These are phyloP conservation scores for Cerastis leucographa DNA, from an alignment of 2,888 invertebrate genomes.

Conservation along the genomic window DNA sequence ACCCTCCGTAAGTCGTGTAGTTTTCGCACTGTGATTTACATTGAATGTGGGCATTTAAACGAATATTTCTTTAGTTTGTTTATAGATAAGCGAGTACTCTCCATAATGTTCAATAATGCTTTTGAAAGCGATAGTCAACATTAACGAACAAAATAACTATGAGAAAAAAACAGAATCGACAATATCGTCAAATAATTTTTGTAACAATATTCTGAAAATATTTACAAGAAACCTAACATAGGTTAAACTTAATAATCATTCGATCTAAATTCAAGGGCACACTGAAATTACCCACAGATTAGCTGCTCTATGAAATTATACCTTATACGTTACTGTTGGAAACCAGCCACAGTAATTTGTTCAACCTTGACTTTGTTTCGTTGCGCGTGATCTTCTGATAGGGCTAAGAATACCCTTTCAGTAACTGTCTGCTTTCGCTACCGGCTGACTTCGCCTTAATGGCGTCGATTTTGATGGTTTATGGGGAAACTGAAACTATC, in stretches of 20 bases:
- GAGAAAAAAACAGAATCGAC: neutral
- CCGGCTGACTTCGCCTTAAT: slow-evolving; percentile 6
- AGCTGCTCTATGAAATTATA: slow-evolving; percentile 64
- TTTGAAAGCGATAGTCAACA: neutral
- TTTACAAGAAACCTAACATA: slow-evolving; percentile 24
- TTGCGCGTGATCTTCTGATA: slow-evolving; percentile 35
- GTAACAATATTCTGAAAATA: neutral
- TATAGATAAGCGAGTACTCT: too few species aligned
- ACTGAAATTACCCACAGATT: slow-evolving; percentile 63
- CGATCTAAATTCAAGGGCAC: slow-evolving; percentile 60
- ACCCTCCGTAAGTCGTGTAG: too few species aligned
- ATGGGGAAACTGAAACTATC: slow-evolving; percentile 16
- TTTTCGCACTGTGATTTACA: neutral
- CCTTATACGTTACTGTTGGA: slow-evolving; percentile 42
- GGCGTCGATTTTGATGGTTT: slow-evolving; percentile 30
- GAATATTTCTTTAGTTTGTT: neutral
- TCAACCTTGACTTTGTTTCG: slow-evolving; percentile 45
- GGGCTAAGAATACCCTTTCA: slow-evolving; percentile 24
- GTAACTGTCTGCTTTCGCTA: slow-evolving; percentile 9
- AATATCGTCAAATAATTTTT: neutral
- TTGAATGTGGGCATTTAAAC: neutral
- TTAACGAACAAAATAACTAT: neutral
- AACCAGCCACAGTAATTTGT: slow-evolving; percentile 45
- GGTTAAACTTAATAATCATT: slow-evolving; percentile 41
- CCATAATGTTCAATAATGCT: neutral